phyloP scores from a whole-genome alignment of 2,888 invertebrate species.

The Hedychridium roseum region DNA sequence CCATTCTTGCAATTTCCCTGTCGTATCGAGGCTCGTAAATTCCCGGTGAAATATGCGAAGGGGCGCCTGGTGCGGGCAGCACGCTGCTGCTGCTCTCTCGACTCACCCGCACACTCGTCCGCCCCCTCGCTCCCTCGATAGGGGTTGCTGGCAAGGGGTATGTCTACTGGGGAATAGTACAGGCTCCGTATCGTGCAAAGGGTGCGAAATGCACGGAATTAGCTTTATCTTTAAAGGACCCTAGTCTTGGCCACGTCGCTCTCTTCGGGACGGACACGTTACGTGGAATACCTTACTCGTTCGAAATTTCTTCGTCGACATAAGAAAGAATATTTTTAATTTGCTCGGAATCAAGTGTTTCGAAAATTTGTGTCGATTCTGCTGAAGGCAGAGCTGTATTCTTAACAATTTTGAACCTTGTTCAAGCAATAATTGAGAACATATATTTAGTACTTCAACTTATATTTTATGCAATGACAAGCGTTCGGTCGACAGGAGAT shows the following conservation, averaged over 20 bases:
- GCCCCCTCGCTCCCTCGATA: slow-evolving; percentile 50
- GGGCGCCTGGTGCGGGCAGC: slow-evolving; percentile 65
- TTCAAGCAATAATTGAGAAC: no score
- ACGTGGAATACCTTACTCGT: no score
- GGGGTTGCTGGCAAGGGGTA: slow-evolving; percentile 56
- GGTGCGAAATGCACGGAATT: slow-evolving; percentile 54
- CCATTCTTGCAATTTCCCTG: slow-evolving; percentile 94
- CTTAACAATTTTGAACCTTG: no score
- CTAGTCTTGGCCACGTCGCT: slow-evolving; percentile 27
- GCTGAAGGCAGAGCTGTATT: no score
- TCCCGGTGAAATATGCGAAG: slow-evolving; percentile 82
- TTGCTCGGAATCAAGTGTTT: no score
- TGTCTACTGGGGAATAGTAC: slow-evolving; percentile 41
- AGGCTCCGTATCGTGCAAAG: slow-evolving; percentile 35
- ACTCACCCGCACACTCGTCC: slow-evolving; percentile 49
- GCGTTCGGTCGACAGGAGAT: no score
- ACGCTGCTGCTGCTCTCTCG: slow-evolving; percentile 59
- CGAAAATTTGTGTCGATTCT: no score
- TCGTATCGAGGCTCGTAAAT: slow-evolving; percentile 91
- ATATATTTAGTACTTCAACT: no score
- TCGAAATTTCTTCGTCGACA: no score
- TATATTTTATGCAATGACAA: no score
- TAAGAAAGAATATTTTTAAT: no score
- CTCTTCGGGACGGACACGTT: no score
- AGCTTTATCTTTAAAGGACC: slow-evolving; percentile 40